Evolutionary conservation across 1,140 invertebrate genomes (phyloP), one percentile per base, ranked within the genome.

Genomic region (Drosophila persimilis): DNA sequence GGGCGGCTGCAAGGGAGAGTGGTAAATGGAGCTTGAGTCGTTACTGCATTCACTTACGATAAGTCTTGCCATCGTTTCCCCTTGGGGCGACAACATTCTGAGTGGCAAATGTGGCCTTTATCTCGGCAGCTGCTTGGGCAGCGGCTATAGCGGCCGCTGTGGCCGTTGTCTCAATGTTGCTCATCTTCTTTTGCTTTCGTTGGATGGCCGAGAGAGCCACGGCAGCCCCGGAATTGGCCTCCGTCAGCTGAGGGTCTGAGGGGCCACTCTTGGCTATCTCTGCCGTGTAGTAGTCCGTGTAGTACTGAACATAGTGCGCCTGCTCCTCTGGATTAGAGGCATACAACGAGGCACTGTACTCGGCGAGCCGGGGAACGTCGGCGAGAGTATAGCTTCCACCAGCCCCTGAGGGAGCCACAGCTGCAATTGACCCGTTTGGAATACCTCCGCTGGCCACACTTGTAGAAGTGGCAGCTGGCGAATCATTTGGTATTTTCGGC

Each of bases 121-220:
- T 74, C 17, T 77, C 86, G 7, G 91, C 76, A 6, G 78, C 85
- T 13, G 89, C 85, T 0, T 86, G 77, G 1, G 89, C 80, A 6
- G 90, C 85, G 7, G 81, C 90, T 26, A 90, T 58, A n/a, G 92
- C 89, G 3, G 90, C 77, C 13, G 75, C 75, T 2, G 89, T 91
- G 29, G 89, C 77, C 17, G 89, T 85, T 0, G 79, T 90, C 55
- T 89, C 77, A 48, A 88, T 90, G 20, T 48, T 85, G 59, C 48
- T 85, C 80, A 90, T 90, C 69, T 91, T 90, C 15, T 88, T 86
- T 31, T 91, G 90, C 56, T 91, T 93, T 77, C 85, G 90, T 81
- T 91, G 73, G 52, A 98, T 97, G 9, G 97, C 97, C 5, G 96
- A 96, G 65, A 98, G 96, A 0, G 97, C 97, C 0, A 98, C 96